Evolutionary conservation across 1,140 invertebrate genomes (phyloP).

Genomic region (Lasioglossum baleicum): DNA sequence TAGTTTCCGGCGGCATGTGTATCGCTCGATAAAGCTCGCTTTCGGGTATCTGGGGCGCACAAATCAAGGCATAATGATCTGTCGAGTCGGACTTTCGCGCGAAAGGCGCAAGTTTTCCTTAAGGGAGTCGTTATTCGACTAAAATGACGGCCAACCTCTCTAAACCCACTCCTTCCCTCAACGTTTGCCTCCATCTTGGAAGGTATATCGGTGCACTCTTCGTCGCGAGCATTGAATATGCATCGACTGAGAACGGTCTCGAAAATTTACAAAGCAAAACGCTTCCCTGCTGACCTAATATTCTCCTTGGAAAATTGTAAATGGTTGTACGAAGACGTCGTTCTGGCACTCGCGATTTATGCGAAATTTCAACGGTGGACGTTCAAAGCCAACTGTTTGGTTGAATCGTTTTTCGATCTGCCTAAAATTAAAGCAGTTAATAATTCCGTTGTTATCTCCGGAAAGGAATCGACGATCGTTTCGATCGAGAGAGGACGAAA

Average conservation of each 20-base stretch:
- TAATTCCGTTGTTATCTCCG: too few species aligned
- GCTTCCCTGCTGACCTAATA: neutral
- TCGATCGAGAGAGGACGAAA: too few species aligned
- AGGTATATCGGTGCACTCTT: neutral
- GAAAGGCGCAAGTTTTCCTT: conserved; percentile 22
- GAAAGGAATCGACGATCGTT: too few species aligned
- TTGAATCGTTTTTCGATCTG: too few species aligned
- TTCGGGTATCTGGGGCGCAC: conserved; percentile 36
- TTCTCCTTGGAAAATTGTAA: too few species aligned
- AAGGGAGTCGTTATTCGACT: conserved; percentile 29
- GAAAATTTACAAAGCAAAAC: neutral
- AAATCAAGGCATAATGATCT: conserved; percentile 44
- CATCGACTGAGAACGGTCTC: neutral
- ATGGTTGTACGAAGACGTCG: too few species aligned
- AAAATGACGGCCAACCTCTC: neutral
- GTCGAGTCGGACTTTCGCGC: conserved; percentile 9
- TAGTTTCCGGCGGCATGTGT: conserved; percentile 13
- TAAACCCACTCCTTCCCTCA: too few species aligned
- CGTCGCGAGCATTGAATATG: neutral
- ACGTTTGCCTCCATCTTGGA: too few species aligned
- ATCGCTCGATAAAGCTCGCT: conserved; percentile 24
- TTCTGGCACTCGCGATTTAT: too few species aligned
- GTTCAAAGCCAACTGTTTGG: too few species aligned
- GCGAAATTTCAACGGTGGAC: too few species aligned
- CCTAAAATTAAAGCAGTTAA: too few species aligned